Evolutionary conservation across 2,888 invertebrate species (phyloP), one percentile per base, ranked within the genome.

Genomic region (Eumerus sabulonum): DNA sequence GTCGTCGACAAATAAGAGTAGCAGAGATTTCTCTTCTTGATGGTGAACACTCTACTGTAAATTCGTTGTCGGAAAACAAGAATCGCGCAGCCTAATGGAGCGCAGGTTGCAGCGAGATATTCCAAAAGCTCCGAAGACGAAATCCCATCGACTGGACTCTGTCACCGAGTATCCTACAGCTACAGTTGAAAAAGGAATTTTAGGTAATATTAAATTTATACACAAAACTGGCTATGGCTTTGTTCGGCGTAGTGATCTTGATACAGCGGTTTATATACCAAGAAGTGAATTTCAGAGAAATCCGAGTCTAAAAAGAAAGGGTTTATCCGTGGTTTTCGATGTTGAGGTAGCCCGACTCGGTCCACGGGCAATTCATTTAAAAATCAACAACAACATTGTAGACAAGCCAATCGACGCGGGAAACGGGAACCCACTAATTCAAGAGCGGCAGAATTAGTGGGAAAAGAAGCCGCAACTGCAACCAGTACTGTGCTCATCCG

Each of bases 11-110:
- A 47, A 19, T 59, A 17, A 7, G 59, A 17, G 47, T 38, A 3
- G 47, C 38, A 38, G 47, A 47, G 38, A 45, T 36, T 59, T 19
- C 36, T 11, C n/a, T 59, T 12, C 45, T 16, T n/a, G 36, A 59
- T n/a, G 14, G 12, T 13, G n/a, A n/a, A n/a, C n/a, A n/a, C n/a
- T n/a, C n/a, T n/a, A n/a, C n/a, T n/a, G 1, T 11, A 5, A 16
- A 16, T 9, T 36, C 11, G 5, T 11, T 18, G 12, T 45, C 47
- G 36, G 47, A 45, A 59, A 59, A n/a, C 13, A 7, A 27, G 27
- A 19, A 59, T n/a, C n/a, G n/a, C n/a, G n/a, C n/a, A n/a, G n/a
- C n/a, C n/a, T n/a, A n/a, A n/a, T n/a, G n/a, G n/a, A n/a, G n/a
- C n/a, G n/a, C n/a, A n/a, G n/a, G n/a, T n/a, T n/a, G n/a, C n/a